Conservation (phyloP, 64 coral and sea anemone species). For the Pocillopora damicornis region DNA sequence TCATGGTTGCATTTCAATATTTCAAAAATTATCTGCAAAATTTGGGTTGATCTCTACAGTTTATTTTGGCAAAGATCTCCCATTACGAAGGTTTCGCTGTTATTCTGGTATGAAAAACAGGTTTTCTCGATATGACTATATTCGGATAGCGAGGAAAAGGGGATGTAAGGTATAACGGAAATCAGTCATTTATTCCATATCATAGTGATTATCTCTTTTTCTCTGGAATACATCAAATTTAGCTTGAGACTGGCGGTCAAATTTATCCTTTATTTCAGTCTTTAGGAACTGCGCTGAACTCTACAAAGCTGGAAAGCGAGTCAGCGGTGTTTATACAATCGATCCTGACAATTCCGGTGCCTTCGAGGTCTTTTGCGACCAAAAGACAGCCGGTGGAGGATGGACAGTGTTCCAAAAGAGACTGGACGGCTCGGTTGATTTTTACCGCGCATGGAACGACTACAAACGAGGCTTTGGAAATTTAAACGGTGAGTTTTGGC, state of each 20-base stretch:
- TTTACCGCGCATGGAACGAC: conserved; percentile 37
- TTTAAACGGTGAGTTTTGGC: conserved; percentile 37
- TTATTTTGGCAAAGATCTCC: too few species aligned
- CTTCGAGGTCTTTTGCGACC: conserved; percentile 50
- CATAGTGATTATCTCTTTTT: neutral
- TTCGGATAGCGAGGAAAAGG: too few species aligned
- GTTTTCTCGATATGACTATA: too few species aligned
- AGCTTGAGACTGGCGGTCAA: neutral
- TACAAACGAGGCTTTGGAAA: conserved; percentile 58
- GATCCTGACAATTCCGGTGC: conserved; percentile 20
- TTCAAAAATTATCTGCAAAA: too few species aligned
- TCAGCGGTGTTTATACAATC: conserved; percentile 46
- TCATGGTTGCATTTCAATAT: too few species aligned
- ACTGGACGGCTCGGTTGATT: conserved; percentile 25
- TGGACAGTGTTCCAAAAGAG: conserved; percentile 51
- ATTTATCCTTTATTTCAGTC: neutral
- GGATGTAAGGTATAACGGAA: neutral
- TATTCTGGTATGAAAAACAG: too few species aligned
- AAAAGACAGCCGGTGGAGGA: conserved; percentile 28
- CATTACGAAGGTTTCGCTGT: too few species aligned
- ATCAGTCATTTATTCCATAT: neutral
- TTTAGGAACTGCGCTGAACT: conserved; percentile 36
- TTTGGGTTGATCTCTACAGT: too few species aligned
- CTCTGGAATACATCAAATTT: neutral
- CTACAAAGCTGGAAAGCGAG: conserved; percentile 22